Conservation (phyloP, 2,888 invertebrate genomes). For the Resseliella maxima region DNA sequence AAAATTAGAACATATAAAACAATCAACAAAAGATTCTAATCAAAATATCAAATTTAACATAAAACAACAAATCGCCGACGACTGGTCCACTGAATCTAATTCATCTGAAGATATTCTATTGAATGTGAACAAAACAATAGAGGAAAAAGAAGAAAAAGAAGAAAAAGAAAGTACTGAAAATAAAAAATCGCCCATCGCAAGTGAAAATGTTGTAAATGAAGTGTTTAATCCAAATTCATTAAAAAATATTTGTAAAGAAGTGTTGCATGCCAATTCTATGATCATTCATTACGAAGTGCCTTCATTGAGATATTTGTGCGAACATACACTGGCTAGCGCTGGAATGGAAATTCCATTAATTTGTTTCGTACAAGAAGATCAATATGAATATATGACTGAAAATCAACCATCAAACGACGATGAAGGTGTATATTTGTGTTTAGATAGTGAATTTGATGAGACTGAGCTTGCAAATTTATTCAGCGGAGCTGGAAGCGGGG, state of each 20-base stretch:
- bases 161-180: not conserved
- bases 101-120: not conserved
- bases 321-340: not conserved
- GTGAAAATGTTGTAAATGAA: not conserved
- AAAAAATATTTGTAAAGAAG: not conserved
- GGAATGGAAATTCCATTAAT: constrained; percentile 46
- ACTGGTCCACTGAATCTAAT: not conserved
- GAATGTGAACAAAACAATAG: not conserved
- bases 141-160: not conserved
- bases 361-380: not conserved
- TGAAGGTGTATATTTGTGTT: not conserved
- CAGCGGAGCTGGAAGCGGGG: not conserved
- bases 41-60: not conserved
- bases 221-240: not conserved
- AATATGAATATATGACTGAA: not conserved
- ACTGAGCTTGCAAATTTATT: not conserved
- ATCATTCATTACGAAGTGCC: not conserved
- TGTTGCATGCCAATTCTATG: not conserved
- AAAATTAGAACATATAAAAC: not conserved
- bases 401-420: not conserved
- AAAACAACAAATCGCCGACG: not conserved
- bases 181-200: not conserved
- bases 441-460: constrained; percentile 17
- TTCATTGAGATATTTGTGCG: not conserved
- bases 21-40: not conserved